Base-by-base conservation (phyloP, 2,888 invertebrate species). In the Cerceris ruficornis region DNA sequence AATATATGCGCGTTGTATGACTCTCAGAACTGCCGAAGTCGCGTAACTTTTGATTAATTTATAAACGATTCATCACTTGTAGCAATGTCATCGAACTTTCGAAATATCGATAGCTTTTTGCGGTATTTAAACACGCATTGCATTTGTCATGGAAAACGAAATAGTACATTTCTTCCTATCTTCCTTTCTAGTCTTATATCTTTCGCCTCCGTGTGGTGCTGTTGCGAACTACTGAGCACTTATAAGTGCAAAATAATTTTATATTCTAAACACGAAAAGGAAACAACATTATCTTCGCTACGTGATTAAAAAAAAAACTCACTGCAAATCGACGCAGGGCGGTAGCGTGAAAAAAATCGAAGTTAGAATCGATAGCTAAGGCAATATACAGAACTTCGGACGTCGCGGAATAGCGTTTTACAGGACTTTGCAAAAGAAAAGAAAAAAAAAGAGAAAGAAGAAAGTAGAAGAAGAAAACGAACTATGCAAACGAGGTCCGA, bases 171-270 rank as follows among this genome's bases (percentile, higher is more conserved):
- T 83, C 77, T 78, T 81, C 77, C 75, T 75, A 80, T 70, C 75
- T 85, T 85, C 65, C 75, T 81, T 80, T 85, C 84, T 85, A 85
- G 83, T 85, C 84, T 82, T 75, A 28, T 28, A 60, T 76, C 79
- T 85, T 85, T 83, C 69, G 77, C 79, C 83, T 81, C 70, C 75
- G 73, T 67, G 69, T 84, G 85, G 83, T 84, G 83, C 83, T 83
- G 84, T 81, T 64, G 61, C 76, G 75, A 76, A 72, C 69, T 68
- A 84, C 65, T 28, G 28, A 28, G 68, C 72, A 69, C 77, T 82
- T 55, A 60, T 11, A 57, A 66, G 75, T 76, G 77, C 69, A 65
- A 72, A 69, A 74, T 69, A 62, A 82, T 84, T 82, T 84, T 85
- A 74, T 80, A 77, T 76, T 74, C 66, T 69, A 62, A 79, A 81